A percentile compares a stretch with the other conserved stretches of the same genome.
These are phyloP conservation scores for Morelia viridis DNA, from an alignment of 2,797 vertebrate species.

Conservation along the genomic window DNA sequence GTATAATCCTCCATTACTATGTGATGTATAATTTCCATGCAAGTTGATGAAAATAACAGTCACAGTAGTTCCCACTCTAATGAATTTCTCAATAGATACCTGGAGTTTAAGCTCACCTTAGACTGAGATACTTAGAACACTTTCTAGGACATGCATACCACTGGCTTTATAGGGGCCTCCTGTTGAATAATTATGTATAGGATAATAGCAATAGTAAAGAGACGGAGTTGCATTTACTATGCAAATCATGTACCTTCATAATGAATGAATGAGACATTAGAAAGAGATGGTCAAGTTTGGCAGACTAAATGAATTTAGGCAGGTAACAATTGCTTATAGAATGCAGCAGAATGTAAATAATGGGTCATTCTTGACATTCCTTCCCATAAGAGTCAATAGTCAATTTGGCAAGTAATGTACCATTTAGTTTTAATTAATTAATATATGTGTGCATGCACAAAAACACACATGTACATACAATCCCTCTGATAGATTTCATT, in stretches of 20 bases:
- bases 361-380: conserved; percentile 39
- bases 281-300: not conserved
- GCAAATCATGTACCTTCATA: not conserved
- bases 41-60: not conserved
- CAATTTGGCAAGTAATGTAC: not conserved
- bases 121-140: not conserved
- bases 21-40: not conserved
- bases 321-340: conserved; percentile 33
- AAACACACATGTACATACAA: not conserved
- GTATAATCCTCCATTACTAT: not conserved
- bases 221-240: not conserved
- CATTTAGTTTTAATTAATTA: conserved; percentile 30
- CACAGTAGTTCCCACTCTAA: not conserved
- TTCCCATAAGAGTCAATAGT: conserved; percentile 29
- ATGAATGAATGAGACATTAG: not conserved
- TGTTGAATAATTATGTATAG: not conserved
- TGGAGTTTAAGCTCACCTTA: not conserved
- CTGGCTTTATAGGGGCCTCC: not conserved
- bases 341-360: conserved; percentile 42
- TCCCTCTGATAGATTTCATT: not conserved
- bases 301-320: conserved; percentile 25
- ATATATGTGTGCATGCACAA: not conserved
- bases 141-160: not conserved
- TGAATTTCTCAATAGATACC: not conserved
- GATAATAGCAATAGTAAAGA: not conserved